These are phyloP conservation scores for Nebria ingens DNA, from an alignment of 1,140 invertebrate species.

Conservation along the genomic window DNA sequence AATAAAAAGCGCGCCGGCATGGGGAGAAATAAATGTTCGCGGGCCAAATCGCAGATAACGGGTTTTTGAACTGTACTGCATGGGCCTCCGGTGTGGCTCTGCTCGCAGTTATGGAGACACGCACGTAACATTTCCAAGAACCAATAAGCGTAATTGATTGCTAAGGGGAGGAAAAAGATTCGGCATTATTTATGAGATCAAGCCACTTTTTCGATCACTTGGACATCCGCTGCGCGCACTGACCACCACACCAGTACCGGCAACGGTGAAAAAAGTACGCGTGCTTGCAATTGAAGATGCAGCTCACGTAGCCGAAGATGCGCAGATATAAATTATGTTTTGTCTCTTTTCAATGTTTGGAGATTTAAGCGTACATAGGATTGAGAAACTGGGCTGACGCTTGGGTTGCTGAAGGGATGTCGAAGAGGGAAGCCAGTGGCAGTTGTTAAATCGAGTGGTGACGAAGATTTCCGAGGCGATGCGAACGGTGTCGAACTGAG, in stretches of 20 bases:
- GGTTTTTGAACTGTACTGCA: not conserved
- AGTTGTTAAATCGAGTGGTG: slow-evolving; percentile 20
- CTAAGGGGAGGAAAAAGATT: not conserved
- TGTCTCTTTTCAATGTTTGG: slow-evolving; percentile 9
- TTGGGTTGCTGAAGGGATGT: not conserved
- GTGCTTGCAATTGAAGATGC: too few species aligned
- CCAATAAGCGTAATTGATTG: slow-evolving; percentile 7
- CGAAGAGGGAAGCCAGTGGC: not conserved
- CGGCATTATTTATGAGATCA: not conserved
- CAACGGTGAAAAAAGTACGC: too few species aligned
- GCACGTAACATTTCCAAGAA: not conserved
- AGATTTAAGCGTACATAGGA: not conserved
- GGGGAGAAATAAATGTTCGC: not conserved
- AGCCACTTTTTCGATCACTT: not conserved
- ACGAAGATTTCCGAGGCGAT: slow-evolving; percentile 19
- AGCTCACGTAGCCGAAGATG: not conserved
- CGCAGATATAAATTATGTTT: slow-evolving; percentile 6
- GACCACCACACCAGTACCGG: not conserved
- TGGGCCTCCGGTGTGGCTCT: not conserved
- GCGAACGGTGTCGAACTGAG: slow-evolving; percentile 15
- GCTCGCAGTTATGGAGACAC: not conserved
- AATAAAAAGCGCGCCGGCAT: not conserved
- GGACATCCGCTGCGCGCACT: not conserved
- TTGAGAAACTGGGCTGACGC: not conserved
- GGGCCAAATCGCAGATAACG: not conserved